Conservation (phyloP, 1,140 invertebrate genomes). For the Aphaenogaster rudis region DNA sequence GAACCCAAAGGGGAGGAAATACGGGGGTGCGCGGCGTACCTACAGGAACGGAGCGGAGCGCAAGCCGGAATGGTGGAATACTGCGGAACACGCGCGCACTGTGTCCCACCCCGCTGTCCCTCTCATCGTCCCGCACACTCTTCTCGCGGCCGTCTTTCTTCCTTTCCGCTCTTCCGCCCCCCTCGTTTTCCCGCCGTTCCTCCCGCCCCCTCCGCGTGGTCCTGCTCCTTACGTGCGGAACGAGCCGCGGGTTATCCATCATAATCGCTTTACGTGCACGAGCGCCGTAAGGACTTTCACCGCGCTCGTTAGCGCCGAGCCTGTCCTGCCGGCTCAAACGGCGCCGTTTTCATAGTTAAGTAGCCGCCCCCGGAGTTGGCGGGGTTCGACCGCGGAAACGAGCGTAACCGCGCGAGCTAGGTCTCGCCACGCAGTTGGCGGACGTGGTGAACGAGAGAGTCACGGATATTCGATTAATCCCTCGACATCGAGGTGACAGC, state of each 20-base stretch:
- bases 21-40: conserved; percentile 80
- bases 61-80: conserved; percentile 79
- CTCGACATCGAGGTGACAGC: conserved; percentile 17
- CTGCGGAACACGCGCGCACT: conserved; percentile 74
- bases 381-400: conserved; percentile 46
- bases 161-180: conserved; percentile 42
- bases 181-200: conserved; percentile 24
- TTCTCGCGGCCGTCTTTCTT: conserved; percentile 38
- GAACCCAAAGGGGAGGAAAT: conserved; percentile 86
- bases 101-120: conserved; percentile 31
- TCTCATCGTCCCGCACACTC: conserved; percentile 22
- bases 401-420: conserved; percentile 33
- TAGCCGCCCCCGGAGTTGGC: conserved; percentile 38
- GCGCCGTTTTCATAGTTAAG: conserved; percentile 66
- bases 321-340: conserved; percentile 47
- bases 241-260: conserved; percentile 79
- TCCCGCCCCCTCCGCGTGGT: conserved; percentile 21
- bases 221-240: conserved; percentile 75
- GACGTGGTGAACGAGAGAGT: conserved; percentile 18
- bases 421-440: conserved; percentile 20
- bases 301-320: conserved; percentile 67
- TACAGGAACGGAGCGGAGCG: conserved; percentile 81
- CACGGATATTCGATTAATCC: conserved; percentile 48
- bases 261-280: conserved; percentile 81
- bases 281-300: conserved; percentile 73